Conservation (phyloP, 2,113 vertebrate species). For the Diphyllodes magnificus region DNA sequence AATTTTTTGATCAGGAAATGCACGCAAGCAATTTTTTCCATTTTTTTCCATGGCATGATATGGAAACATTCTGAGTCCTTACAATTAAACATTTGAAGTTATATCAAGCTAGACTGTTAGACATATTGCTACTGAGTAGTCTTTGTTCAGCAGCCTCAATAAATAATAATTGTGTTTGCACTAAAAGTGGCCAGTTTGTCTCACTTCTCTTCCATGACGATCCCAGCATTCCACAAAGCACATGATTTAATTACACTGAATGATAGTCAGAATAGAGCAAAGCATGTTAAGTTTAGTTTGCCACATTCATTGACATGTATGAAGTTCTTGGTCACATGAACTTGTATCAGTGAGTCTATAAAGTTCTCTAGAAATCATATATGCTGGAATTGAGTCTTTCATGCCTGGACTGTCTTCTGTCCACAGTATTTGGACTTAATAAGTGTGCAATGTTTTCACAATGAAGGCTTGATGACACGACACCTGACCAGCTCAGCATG, state of each 20-base stretch:
- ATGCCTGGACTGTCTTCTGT: background rate
- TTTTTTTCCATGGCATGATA: background rate
- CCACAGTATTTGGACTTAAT: background rate
- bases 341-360: background rate
- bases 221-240: background rate
- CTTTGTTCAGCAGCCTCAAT: background rate
- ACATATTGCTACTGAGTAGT: background rate
- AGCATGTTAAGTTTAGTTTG: background rate
- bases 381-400: background rate
- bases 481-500: accelerated
- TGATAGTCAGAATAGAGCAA: background rate
- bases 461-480: background rate
- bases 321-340: background rate
- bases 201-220: background rate
- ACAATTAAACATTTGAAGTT: background rate
- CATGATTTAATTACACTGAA: background rate
- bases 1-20: background rate
- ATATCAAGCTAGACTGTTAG: background rate
- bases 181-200: background rate
- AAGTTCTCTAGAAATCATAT: background rate
- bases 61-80: background rate
- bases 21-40: background rate
- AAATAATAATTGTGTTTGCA: background rate
- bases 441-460: background rate
- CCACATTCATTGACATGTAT: background rate